Percentiles rank a stretch among this genome's conserved stretches.
Conservation (phyloP, 1,140 invertebrate species). For the Magallana angulata region DNA sequence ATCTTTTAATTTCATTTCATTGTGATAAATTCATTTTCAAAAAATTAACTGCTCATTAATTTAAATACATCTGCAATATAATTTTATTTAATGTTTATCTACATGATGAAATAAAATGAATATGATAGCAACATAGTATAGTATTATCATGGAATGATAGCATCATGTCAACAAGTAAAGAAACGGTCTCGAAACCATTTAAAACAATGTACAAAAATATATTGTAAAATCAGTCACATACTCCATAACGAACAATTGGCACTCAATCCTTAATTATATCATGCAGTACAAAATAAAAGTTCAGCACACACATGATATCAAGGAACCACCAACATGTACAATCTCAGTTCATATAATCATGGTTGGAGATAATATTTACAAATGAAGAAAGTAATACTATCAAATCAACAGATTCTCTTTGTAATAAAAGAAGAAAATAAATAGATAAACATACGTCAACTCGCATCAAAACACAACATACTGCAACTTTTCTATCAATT, state of each 20-base stretch:
- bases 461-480: no score
- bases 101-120: background rate
- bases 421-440: no score
- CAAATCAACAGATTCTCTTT: no score
- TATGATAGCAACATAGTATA: slow-evolving; percentile 17
- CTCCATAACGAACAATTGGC: background rate
- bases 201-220: slow-evolving; percentile 38
- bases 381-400: no score
- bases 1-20: slow-evolving; percentile 8
- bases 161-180: slow-evolving; percentile 6
- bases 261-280: background rate
- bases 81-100: background rate
- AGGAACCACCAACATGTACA: no score
- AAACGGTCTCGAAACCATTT: slow-evolving; percentile 11
- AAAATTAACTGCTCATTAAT: background rate
- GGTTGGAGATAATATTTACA: no score
- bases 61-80: background rate
- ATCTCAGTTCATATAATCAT: no score
- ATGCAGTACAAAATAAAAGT: background rate
- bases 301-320: background rate
- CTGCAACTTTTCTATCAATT: no score
- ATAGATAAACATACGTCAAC: no score
- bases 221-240: slow-evolving; percentile 25
- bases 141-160: background rate
- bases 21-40: background rate